phyloP scores from a whole-genome alignment of 2,888 invertebrate species.

The Chesias legatella region DNA sequence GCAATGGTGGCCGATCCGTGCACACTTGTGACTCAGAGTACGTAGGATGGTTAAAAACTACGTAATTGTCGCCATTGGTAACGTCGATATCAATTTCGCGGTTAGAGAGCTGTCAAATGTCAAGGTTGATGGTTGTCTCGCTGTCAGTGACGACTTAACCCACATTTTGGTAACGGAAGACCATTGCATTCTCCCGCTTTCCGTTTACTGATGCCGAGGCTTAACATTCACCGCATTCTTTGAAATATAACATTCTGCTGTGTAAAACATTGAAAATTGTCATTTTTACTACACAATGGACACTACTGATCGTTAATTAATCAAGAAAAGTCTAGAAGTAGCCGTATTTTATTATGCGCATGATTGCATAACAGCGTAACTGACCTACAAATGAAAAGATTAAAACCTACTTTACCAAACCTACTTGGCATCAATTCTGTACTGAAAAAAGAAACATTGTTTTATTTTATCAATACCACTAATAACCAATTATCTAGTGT shows the following conservation, averaged over 20 bases:
- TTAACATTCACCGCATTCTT: constrained; percentile 25
- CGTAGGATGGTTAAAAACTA: constrained; percentile 51
- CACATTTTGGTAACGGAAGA: constrained; percentile 24
- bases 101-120: constrained; percentile 28
- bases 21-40: constrained; percentile 47
- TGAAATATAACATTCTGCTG: constrained; percentile 11
- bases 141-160: constrained; percentile 29
- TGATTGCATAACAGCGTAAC: too few species aligned
- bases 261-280: too few species aligned
- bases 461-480: too few species aligned
- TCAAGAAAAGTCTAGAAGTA: too few species aligned
- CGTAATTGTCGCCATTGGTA: constrained; percentile 39
- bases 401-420: too few species aligned
- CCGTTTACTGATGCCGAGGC: constrained; percentile 24
- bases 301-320: too few species aligned
- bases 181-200: constrained; percentile 21
- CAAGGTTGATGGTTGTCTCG: constrained; percentile 33
- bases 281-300: too few species aligned
- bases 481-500: too few species aligned
- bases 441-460: too few species aligned
- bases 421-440: too few species aligned
- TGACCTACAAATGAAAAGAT: too few species aligned
- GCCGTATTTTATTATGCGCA: too few species aligned
- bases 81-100: constrained; percentile 22
- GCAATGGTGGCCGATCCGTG: constrained; percentile 30